Percentiles rank a stretch among this genome's conserved stretches.
phyloP scores from a whole-genome alignment of 2,113 vertebrate species.

The Ciconia stormi region DNA sequence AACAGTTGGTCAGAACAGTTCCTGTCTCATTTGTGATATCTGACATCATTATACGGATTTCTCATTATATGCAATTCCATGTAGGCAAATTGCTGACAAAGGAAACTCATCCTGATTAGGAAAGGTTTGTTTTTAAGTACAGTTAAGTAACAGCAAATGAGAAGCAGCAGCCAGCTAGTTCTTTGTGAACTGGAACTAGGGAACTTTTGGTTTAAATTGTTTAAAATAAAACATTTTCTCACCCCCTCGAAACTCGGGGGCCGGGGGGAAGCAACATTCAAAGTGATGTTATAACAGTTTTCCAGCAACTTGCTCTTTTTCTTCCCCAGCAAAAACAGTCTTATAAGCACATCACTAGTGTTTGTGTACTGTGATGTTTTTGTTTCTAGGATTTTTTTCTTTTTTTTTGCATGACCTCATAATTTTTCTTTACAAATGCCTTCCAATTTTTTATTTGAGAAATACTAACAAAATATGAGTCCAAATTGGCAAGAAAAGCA shows the following conservation, averaged over 20 bases:
- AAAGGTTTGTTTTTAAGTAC: background rate
- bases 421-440: background rate
- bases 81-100: background rate
- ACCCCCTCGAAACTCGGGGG: too few relatives aligned
- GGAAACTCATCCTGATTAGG: background rate
- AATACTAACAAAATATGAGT: background rate
- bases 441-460: slow-evolving; percentile 20
- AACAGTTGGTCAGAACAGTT: background rate
- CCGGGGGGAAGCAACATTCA: background rate
- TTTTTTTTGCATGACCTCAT: slow-evolving; percentile 2
- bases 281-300: background rate
- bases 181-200: background rate
- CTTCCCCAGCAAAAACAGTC: background rate
- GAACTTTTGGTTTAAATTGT: background rate
- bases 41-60: background rate
- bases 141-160: background rate
- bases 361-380: slow-evolving; percentile 49
- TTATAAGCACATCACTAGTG: background rate
- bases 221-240: background rate
- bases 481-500: slow-evolving; percentile 1
- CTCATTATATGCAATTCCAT: background rate
- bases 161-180: background rate
- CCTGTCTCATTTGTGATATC: background rate
- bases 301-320: background rate
- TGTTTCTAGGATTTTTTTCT: slow-evolving; percentile 28